Percentiles rank a stretch among this genome's conserved stretches.
Conservation (phyloP, 1,140 invertebrate genomes). For the Apis mellifera region DNA sequence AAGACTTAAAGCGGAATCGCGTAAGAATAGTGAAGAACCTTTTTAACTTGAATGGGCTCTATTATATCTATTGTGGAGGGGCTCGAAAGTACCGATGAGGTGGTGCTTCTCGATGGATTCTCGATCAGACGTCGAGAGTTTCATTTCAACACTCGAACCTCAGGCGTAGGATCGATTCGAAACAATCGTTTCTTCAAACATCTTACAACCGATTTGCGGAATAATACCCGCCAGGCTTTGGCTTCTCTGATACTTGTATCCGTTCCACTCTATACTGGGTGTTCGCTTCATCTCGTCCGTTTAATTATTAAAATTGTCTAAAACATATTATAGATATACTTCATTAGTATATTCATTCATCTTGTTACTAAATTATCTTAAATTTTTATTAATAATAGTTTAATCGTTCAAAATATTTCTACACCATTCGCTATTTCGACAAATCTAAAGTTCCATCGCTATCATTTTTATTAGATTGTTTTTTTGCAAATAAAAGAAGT, state of each 20-base stretch:
- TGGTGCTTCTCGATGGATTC: conserved; percentile 55
- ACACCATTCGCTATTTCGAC: too few species aligned
- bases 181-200: conserved; percentile 71
- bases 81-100: conserved; percentile 57
- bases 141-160: conserved; percentile 66
- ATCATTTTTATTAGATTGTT: too few species aligned
- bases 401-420: too few species aligned
- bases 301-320: neutral
- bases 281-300: neutral
- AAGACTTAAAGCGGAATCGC: conserved; percentile 54
- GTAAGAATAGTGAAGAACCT: conserved; percentile 63
- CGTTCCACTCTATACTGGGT: conserved; percentile 48
- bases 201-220: conserved; percentile 62
- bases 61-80: conserved; percentile 64
- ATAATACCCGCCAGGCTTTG: conserved; percentile 58
- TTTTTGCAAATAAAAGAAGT: too few species aligned
- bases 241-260: conserved; percentile 58
- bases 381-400: too few species aligned
- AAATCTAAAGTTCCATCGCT: too few species aligned
- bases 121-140: conserved; percentile 65
- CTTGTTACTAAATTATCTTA: too few species aligned
- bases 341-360: too few species aligned
- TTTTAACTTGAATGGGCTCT: conserved; percentile 64
- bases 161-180: conserved; percentile 61
- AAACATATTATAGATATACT: too few species aligned